Conservation (phyloP, 92 coral and sea anemone genomes). For the Nematostella vectensis region DNA sequence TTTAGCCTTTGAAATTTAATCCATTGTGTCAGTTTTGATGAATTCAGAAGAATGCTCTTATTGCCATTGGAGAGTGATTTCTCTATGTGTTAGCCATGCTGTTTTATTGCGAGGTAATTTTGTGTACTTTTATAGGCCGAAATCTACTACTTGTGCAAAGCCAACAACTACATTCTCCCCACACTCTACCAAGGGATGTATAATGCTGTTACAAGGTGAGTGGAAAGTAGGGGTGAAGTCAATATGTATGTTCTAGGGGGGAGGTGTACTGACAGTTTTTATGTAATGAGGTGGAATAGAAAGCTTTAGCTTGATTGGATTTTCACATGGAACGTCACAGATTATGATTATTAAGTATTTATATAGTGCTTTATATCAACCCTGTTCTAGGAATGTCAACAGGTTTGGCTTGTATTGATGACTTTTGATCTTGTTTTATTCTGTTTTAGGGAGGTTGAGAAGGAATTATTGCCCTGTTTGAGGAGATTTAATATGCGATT, state of each 20-base stretch:
- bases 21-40: no score
- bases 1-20: not conserved
- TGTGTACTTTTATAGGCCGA: constrained; percentile 46
- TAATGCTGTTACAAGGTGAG: constrained; percentile 76
- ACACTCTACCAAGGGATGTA: constrained; percentile 98
- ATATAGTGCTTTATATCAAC: no score
- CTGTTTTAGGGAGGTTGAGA: constrained; percentile 64
- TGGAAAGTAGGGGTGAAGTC: no score
- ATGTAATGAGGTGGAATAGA: no score
- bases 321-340: not conserved
- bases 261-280: no score
- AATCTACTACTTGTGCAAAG: constrained; percentile 74
- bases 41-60: no score
- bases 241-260: no score
- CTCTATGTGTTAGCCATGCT: not conserved
- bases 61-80: not conserved
- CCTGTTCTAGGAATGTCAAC: no score
- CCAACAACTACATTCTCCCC: constrained; percentile 70
- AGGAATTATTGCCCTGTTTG: constrained; percentile 85
- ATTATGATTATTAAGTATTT: not conserved
- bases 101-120: no score
- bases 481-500: constrained; percentile 76
- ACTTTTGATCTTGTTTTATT: no score
- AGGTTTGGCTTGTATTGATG: no score
- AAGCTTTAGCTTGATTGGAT: no score